Conservation (phyloP, 2,797 vertebrate genomes). For the Hoplostethus mediterraneus region DNA sequence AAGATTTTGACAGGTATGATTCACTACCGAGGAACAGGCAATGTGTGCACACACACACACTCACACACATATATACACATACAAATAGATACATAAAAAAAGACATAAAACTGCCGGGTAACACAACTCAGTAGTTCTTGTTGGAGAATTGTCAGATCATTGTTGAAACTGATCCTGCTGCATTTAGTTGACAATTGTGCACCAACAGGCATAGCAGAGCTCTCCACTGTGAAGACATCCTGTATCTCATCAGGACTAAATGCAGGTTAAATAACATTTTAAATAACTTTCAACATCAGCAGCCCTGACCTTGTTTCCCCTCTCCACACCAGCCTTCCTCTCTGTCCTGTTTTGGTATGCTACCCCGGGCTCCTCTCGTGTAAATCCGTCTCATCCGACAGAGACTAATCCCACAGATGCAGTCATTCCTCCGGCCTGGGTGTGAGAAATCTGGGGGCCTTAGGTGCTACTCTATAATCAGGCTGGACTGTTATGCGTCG, state of each 20-base stretch:
- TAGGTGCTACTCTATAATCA: slow-evolving; percentile 75
- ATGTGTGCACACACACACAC: slow-evolving; percentile 27
- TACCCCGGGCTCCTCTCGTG: slow-evolving; percentile 27
- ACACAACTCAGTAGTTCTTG: background rate
- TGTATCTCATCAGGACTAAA: background rate
- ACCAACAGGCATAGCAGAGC: background rate
- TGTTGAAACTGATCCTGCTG: background rate
- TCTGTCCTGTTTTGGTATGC: slow-evolving; percentile 54
- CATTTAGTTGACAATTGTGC: background rate
- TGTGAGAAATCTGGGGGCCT: slow-evolving; percentile 71
- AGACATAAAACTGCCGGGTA: background rate
- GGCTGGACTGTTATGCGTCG: slow-evolving; percentile 60
- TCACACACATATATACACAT: slow-evolving; percentile 11
- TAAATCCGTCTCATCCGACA: slow-evolving; percentile 56
- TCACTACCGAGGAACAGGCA: slow-evolving; percentile 55
- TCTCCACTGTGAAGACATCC: background rate
- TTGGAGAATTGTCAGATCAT: background rate
- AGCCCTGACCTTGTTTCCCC: slow-evolving; percentile 6
- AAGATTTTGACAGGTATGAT: slow-evolving; percentile 76
- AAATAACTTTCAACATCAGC: background rate
- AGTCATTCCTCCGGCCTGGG: slow-evolving; percentile 65
- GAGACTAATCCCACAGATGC: slow-evolving; percentile 64
- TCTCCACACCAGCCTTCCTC: background rate
- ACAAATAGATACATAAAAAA: slow-evolving; percentile 28
- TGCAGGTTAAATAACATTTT: background rate